Evolutionary conservation across 2,888 invertebrate genomes (phyloP).

Genomic region (Oligia fasciuncula): DNA sequence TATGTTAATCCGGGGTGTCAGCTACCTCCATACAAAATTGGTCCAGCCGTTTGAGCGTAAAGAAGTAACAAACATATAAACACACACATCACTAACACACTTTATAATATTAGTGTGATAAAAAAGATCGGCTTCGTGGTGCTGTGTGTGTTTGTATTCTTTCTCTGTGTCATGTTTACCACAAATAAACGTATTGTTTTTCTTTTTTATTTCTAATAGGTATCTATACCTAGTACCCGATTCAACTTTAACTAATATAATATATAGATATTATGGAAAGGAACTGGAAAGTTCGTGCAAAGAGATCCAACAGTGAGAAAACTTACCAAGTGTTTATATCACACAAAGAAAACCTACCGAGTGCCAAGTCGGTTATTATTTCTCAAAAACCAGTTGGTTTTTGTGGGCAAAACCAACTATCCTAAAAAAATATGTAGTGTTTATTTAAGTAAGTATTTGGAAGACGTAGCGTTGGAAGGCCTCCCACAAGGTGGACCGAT

Average conservation of each 20-base stretch:
- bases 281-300: neutral
- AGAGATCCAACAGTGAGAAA: neutral
- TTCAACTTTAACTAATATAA: no score
- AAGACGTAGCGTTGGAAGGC: neutral
- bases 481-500: neutral
- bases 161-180: no score
- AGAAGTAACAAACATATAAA: no score
- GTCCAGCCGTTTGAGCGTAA: no score
- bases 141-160: neutral
- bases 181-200: no score
- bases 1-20: no score
- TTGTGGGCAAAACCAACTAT: neutral
- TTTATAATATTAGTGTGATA: no score
- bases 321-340: neutral
- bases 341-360: neutral
- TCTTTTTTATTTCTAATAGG: no score
- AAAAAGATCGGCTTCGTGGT: neutral
- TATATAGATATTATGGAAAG: neutral
- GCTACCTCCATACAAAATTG: no score
- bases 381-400: neutral
- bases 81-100: no score
- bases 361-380: constrained; percentile 12
- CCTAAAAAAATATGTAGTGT: neutral
- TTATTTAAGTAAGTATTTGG: neutral
- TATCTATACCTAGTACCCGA: no score